Evolutionary conservation across 1,140 invertebrate species (phyloP).

Genomic region (Dufourea novaeangliae): DNA sequence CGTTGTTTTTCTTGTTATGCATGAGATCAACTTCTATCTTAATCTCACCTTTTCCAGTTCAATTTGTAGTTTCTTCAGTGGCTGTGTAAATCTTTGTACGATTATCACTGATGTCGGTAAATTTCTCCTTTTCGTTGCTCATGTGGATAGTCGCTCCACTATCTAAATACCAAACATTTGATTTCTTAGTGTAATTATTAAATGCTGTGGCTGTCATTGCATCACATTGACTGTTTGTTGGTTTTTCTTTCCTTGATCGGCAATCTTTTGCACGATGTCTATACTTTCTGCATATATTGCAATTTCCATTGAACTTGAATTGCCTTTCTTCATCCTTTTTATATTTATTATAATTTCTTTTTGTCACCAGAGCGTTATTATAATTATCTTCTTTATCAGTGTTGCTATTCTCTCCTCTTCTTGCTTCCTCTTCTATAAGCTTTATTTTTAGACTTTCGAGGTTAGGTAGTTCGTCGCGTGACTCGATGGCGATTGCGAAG

Average conservation of each 20-base stretch:
- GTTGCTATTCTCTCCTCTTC: not conserved
- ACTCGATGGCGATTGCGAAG: not conserved
- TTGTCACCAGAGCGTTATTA: not conserved
- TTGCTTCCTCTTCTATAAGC: not conserved
- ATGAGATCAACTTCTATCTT: not conserved
- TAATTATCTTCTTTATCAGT: not conserved
- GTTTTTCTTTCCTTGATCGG: not conserved
- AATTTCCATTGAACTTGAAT: not conserved
- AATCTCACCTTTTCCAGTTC: not conserved
- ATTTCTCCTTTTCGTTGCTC: not conserved
- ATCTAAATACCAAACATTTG: not conserved
- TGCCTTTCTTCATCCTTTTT: not conserved
- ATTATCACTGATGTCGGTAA: not conserved
- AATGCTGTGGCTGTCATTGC: not conserved
- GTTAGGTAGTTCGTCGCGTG: not conserved
- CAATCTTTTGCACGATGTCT: not conserved
- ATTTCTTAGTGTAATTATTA: not conserved
- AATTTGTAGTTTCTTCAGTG: not conserved
- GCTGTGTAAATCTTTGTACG: conserved; percentile 10
- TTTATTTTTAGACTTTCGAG: not conserved
- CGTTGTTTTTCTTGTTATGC: too few relatives aligned
- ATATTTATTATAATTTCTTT: not conserved
- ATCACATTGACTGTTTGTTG: not conserved
- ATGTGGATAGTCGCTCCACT: conserved; percentile 11
- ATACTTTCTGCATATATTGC: not conserved